Percentiles rank a stretch among this genome's conserved stretches.
Conservation (phyloP, 2,888 invertebrate species). For the Athripsodes cinereus region DNA sequence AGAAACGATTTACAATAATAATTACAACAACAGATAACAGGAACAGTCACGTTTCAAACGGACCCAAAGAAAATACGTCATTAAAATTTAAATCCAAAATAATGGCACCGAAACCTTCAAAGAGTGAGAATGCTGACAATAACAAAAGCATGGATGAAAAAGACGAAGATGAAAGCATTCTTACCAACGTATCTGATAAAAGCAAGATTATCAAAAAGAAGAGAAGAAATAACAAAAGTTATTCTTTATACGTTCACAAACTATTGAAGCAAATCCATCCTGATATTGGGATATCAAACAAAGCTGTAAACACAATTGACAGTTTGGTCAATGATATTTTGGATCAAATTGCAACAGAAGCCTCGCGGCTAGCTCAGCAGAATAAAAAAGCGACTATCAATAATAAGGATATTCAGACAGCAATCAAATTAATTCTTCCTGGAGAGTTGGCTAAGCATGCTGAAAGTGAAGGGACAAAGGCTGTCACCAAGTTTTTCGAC, state of each 20-base stretch:
- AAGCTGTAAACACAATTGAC: constrained; percentile 66
- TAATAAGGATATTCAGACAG: constrained; percentile 62
- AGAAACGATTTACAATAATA: no score
- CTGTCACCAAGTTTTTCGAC: constrained; percentile 54
- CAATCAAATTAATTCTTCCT: constrained; percentile 60
- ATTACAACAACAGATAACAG: no score
- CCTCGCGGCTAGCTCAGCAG: constrained; percentile 57
- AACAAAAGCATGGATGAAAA: background rate
- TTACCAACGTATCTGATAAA: constrained; percentile 10
- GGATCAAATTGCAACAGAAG: constrained; percentile 61
- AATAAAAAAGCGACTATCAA: constrained; percentile 62
- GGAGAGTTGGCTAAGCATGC: constrained; percentile 67
- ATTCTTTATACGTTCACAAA: constrained; percentile 57
- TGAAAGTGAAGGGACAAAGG: constrained; percentile 60
- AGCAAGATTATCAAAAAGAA: constrained; percentile 33
- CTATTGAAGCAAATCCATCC: constrained; percentile 62
- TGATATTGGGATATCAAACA: constrained; percentile 57
- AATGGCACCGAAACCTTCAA: background rate
- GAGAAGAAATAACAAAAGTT: constrained; percentile 50
- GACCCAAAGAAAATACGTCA: no score
- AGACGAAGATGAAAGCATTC: background rate
- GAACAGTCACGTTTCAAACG: no score
- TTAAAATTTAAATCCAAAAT: background rate
- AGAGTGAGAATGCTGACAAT: background rate
- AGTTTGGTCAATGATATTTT: constrained; percentile 68